Conservation (phyloP, 2,113 vertebrate genomes). For the Oriolus oriolus region DNA sequence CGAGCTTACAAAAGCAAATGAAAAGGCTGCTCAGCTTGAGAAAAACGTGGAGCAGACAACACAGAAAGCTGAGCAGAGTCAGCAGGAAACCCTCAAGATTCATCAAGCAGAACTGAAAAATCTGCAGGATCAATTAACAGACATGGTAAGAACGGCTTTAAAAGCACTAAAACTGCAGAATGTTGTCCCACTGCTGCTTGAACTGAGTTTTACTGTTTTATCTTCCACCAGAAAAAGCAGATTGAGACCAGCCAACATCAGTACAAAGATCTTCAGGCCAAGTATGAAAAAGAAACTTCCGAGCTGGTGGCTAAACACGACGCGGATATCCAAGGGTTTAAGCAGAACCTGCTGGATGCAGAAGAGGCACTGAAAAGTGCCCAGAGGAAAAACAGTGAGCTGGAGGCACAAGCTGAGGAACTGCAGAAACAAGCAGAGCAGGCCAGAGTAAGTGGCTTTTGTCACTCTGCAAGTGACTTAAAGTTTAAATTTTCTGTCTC, state of each 20-base stretch:
- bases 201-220: not conserved
- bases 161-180: not conserved
- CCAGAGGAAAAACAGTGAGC: conserved; percentile 62
- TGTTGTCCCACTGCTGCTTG: not conserved
- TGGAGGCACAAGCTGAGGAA: conserved; percentile 77
- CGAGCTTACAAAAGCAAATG: conserved; percentile 81
- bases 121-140: conserved; percentile 74
- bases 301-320: conserved; percentile 72
- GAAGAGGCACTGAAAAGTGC: conserved; percentile 71
- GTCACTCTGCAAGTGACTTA: not conserved
- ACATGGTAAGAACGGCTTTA: conserved; percentile 76
- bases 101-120: conserved; percentile 75
- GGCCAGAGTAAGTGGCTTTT: conserved; percentile 74
- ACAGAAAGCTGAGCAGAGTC: conserved; percentile 76
- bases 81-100: conserved; percentile 66
- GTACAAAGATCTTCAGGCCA: conserved; percentile 75
- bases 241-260: conserved; percentile 59
- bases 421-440: conserved; percentile 80
- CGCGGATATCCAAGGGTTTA: conserved; percentile 68
- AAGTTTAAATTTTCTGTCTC: not conserved
- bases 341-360: conserved; percentile 60
- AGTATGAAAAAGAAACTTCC: conserved; percentile 70
- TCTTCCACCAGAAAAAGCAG: conserved; percentile 66
- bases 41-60: conserved; percentile 74
- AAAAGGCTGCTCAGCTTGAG: conserved; percentile 75